A percentile compares a stretch with the other conserved stretches of the same genome.
These are phyloP conservation scores for Bubo scandiacus DNA, from an alignment of 2,113 vertebrate species.

Conservation along the genomic window DNA sequence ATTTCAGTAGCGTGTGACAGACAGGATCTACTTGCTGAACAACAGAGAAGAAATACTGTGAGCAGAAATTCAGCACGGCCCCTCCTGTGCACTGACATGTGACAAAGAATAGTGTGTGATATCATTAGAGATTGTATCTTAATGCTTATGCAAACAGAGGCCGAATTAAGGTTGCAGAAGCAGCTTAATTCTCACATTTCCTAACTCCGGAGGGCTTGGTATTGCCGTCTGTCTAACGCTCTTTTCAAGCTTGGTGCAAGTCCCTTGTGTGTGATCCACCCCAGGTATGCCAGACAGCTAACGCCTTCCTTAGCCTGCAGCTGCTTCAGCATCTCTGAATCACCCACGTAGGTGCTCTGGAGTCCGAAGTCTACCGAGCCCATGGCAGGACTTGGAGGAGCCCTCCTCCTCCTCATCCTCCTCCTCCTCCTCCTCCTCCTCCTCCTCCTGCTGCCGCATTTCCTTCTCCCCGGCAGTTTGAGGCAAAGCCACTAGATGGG, in stretches of 20 bases:
- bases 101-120: neutral
- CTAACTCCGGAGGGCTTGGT: neutral
- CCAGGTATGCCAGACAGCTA: neutral
- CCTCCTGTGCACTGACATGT: neutral
- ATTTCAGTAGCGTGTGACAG: neutral
- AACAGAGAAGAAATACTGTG: neutral
- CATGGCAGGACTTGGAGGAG: neutral
- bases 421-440: neutral
- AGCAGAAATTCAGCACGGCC: neutral
- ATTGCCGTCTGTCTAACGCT: neutral
- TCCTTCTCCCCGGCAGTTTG: slow-evolving; percentile 25
- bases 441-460: neutral
- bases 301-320: neutral
- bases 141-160: slow-evolving; percentile 15
- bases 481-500: slow-evolving; percentile 72
- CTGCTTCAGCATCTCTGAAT: neutral
- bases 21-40: neutral
- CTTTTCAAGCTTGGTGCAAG: neutral
- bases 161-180: neutral
- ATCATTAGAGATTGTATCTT: neutral
- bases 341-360: neutral
- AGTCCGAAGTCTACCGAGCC: neutral
- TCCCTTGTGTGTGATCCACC: neutral
- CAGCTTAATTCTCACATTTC: neutral
- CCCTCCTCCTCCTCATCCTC: neutral